Conservation (phyloP, 2,113 vertebrate genomes). For the Lepus americanus region DNA sequence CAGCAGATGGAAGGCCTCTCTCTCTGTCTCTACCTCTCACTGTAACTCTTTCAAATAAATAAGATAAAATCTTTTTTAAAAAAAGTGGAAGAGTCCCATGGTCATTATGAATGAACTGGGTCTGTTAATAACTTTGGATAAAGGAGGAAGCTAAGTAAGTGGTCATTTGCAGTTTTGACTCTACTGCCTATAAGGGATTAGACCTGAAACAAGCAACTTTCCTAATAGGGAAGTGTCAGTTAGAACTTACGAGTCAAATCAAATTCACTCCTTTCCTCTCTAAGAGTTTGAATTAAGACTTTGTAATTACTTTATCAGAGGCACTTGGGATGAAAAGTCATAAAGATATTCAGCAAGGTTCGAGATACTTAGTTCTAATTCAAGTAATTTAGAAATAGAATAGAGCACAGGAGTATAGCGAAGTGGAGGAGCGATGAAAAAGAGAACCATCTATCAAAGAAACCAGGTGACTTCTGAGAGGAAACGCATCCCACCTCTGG, state of each 20-base stretch:
- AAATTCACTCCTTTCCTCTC: neutral
- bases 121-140: neutral
- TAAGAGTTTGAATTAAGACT: constrained; percentile 10
- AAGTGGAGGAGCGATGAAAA: neutral
- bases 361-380: neutral
- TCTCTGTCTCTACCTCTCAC: too few relatives aligned
- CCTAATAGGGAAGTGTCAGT: neutral
- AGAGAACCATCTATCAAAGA: neutral
- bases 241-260: neutral
- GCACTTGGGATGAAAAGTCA: neutral
- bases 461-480: neutral
- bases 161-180: neutral
- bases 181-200: neutral
- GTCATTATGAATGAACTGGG: neutral
- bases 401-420: neutral
- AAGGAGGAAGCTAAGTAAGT: neutral
- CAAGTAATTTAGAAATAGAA: neutral
- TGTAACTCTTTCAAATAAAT: too few relatives aligned
- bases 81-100: neutral
- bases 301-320: neutral
- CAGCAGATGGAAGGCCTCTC: too few relatives aligned
- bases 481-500: neutral
- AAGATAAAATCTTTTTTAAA: too few relatives aligned
- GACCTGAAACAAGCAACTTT: neutral
- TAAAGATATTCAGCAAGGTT: neutral